A percentile compares a stretch with the other conserved stretches of the same genome.
phyloP scores from a whole-genome alignment of 2,113 vertebrate species.

The Pterocles gutturalis region DNA sequence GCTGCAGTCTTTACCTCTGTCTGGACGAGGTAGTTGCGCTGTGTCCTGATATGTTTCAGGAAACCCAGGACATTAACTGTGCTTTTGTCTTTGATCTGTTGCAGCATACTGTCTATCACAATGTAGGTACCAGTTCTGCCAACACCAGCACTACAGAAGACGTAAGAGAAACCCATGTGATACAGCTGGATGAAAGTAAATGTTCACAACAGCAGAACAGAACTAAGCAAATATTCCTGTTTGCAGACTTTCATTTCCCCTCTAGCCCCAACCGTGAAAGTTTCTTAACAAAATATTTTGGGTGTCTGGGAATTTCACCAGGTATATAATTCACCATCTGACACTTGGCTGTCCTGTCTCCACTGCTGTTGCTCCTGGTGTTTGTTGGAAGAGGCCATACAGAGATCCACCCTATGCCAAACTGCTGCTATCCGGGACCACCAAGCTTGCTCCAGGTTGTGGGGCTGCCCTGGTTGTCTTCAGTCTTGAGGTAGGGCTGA shows the following conservation, averaged over 20 bases:
- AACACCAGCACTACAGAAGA: constrained; percentile 89
- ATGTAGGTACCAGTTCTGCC: constrained; percentile 99
- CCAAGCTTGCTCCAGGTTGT: background rate
- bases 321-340: background rate
- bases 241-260: background rate
- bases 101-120: constrained; percentile 98
- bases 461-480: background rate
- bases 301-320: background rate
- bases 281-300: background rate
- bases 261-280: background rate
- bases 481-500: background rate
- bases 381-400: background rate
- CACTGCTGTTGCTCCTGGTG: background rate
- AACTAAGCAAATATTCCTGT: background rate
- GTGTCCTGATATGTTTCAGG: constrained; percentile 96
- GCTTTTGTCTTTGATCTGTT: constrained; percentile 97
- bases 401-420: background rate
- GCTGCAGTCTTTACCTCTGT: constrained; percentile 87
- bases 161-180: background rate
- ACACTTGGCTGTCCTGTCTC: background rate
- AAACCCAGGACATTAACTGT: constrained; percentile 96
- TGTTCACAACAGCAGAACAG: background rate
- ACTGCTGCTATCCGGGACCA: background rate
- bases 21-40: constrained; percentile 97
- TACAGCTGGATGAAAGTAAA: background rate